Evolutionary conservation across 1,140 invertebrate genomes (phyloP).

Genomic region (Caerostris darwini): DNA sequence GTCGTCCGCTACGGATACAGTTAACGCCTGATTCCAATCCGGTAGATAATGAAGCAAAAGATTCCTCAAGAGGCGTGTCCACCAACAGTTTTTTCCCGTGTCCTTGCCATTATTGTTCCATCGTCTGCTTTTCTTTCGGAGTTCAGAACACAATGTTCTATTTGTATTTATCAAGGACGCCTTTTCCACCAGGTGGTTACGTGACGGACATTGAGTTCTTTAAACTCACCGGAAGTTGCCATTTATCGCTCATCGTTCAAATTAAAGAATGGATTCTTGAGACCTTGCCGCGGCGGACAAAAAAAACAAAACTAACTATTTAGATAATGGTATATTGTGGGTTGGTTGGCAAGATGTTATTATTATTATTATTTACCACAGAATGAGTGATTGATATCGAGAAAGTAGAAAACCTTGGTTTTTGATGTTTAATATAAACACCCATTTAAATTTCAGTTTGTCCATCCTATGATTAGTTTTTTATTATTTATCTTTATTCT

Average conservation of each 20-base stretch:
- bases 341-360: neutral
- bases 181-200: conserved; percentile 9
- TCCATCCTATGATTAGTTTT: no score
- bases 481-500: no score
- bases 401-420: conserved; percentile 12
- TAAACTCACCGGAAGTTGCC: conserved; percentile 14
- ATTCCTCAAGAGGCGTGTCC: conserved; percentile 44
- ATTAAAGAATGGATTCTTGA: neutral
- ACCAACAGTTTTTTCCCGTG: conserved; percentile 11
- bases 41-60: conserved; percentile 28
- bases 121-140: conserved; percentile 90
- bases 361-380: conserved; percentile 26
- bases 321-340: neutral
- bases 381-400: conserved; percentile 16
- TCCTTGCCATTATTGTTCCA: conserved; percentile 82
- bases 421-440: neutral
- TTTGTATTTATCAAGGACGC: conserved; percentile 42
- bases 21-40: conserved; percentile 59
- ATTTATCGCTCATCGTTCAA: conserved; percentile 31
- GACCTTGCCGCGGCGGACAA: neutral
- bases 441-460: neutral
- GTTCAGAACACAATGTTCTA: conserved; percentile 92
- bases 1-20: conserved; percentile 44
- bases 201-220: conserved; percentile 13
- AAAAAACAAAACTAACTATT: conserved; percentile 12